Conservation (phyloP, 2,113 vertebrate genomes). For the Grallaria varia region DNA sequence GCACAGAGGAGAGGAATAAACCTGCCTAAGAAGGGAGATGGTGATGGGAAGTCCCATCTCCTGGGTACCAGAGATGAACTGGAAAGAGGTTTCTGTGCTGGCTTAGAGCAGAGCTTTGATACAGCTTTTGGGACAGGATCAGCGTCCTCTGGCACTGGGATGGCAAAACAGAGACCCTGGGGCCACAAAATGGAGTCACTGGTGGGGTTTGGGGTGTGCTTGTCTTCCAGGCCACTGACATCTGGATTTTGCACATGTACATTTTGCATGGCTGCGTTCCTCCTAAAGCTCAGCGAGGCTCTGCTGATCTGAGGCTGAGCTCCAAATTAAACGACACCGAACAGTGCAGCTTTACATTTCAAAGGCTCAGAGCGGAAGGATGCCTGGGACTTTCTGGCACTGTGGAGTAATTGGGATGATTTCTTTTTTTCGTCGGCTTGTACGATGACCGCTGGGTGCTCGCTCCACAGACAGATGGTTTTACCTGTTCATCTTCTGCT, state of each 20-base stretch:
- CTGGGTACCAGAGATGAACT: neutral
- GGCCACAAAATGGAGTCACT: neutral
- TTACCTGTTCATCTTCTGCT: slow-evolving; percentile 30
- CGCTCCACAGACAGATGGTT: neutral
- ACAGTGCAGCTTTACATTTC: slow-evolving; percentile 37
- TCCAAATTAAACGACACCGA: slow-evolving; percentile 51
- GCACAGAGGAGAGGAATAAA: neutral
- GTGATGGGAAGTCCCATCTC: neutral
- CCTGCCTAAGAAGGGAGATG: neutral
- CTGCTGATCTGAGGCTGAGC: slow-evolving; percentile 30
- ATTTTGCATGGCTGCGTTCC: neutral
- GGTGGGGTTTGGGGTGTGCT: neutral
- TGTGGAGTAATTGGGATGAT: slow-evolving; percentile 25
- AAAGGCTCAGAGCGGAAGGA: slow-evolving; percentile 20
- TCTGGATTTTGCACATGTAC: neutral
- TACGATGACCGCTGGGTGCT: neutral
- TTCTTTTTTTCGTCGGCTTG: neutral
- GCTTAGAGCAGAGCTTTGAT: neutral
- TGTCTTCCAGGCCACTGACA: slow-evolving; percentile 6
- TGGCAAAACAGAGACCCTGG: neutral
- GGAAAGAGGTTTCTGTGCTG: neutral
- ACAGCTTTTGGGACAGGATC: neutral
- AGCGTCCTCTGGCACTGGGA: neutral
- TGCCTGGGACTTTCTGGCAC: neutral
- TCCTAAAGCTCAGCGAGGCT: slow-evolving; percentile 20